Evolutionary conservation across 37 sponge, comb jelly and placozoan genomes (phyloP), one percentile per base, ranked within the genome.

Genomic region (Haliclona indistincta): DNA sequence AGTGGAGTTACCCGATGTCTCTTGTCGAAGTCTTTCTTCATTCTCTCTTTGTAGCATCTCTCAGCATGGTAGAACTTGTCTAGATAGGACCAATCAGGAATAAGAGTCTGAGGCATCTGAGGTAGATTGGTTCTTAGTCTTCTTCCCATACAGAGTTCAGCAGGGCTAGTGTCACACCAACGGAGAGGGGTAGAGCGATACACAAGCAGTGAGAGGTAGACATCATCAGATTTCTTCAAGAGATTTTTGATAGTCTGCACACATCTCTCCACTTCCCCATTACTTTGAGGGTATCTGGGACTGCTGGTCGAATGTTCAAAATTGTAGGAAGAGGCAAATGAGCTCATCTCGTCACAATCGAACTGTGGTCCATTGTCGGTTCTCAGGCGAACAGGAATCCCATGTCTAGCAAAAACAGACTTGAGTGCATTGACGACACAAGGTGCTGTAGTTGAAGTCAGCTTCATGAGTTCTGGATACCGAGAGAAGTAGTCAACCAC

Each of bases 61-160:
- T 83, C 54, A 13, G 23, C 30, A 8, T 36, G 38, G 30, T 38
- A 37, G 69, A 83, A 83, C 3, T 25, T 32, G 26, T 69, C 49
- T 10, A 84, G 64, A 53, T 76, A 69, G 26, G 77, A 54, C 85
- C 77, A 84, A 42, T 69, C 20, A 29, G 85, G 85, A 22, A 20
- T 22, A 15, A 84, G 38, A 25, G 33, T n/a, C 6, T 66, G 47
- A 0, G 36, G 17, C 2, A 19, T 30, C 20, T 58, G 47, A 1
- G 79, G 86, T 1, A 86, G 2, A 36, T 73, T 43, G 4, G 86
- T 43, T 5, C 68, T 54, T 1, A 74, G n/a, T 36, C n/a, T 37
- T 71, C 88, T 68, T 47, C 88, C 88, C 88, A 87, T 87, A 3
- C 74, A 63, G 39, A 87, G 56, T 60, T 87, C 77, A 11, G 88